Conservation (phyloP, 2,888 invertebrate genomes). For the Shargacucullia verbasci region DNA sequence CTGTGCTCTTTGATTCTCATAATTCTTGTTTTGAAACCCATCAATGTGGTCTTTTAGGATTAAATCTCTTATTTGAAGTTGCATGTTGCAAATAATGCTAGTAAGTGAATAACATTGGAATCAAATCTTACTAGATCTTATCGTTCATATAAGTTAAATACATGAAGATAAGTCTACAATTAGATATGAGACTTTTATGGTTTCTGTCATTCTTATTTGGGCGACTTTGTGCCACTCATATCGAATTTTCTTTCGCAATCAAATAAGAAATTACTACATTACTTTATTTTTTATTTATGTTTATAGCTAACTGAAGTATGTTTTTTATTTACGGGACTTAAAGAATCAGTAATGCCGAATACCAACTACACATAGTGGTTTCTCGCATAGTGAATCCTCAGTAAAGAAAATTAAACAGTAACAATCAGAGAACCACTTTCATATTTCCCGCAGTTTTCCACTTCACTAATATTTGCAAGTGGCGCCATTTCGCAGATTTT, state of each 20-base stretch:
- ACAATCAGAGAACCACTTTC: slow-evolving; percentile 15
- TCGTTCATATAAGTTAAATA: background rate
- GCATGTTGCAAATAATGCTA: background rate
- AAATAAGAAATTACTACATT: too few relatives aligned
- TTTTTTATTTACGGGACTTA: too few relatives aligned
- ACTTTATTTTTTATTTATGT: too few relatives aligned
- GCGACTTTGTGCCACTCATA: too few relatives aligned
- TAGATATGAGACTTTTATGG: background rate
- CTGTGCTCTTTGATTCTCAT: slow-evolving; percentile 38
- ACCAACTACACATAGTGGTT: too few relatives aligned
- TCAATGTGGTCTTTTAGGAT: slow-evolving; percentile 5
- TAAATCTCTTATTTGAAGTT: slow-evolving; percentile 11
- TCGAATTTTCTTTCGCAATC: too few relatives aligned
- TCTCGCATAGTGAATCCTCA: too few relatives aligned
- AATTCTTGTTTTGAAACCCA: slow-evolving; percentile 28
- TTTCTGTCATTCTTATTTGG: too few relatives aligned
- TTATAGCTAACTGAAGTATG: too few relatives aligned
- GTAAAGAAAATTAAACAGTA: too few relatives aligned
- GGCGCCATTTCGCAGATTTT: slow-evolving; percentile 83
- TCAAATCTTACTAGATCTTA: slow-evolving; percentile 12
- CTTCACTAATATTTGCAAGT: slow-evolving; percentile 65
- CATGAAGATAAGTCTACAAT: background rate
- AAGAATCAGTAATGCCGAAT: too few relatives aligned
- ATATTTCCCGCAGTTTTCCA: slow-evolving; percentile 57
- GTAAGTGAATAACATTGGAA: background rate